A percentile compares a stretch with the other conserved stretches of the same genome.
phyloP scores from a whole-genome alignment of 2,888 invertebrate species.

The Melipona beecheii region DNA sequence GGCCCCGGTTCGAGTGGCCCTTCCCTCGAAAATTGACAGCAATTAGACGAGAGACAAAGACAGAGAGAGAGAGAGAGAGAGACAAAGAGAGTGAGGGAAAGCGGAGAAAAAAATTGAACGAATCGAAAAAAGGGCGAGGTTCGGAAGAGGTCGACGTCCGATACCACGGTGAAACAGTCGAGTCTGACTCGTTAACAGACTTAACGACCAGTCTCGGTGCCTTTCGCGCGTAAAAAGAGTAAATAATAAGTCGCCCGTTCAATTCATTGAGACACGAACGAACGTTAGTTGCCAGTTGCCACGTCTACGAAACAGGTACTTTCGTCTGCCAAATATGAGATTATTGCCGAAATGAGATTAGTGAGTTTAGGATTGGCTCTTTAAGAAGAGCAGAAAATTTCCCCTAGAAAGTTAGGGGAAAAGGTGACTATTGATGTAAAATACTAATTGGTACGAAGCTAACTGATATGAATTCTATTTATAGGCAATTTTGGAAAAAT shows the following conservation, averaged over 20 bases:
- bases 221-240: constrained; percentile 12
- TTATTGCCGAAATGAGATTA: neutral
- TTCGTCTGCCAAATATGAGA: neutral
- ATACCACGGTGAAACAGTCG: constrained; percentile 31
- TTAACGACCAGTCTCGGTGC: constrained; percentile 24
- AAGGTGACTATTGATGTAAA: neutral
- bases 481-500: neutral
- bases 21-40: constrained; percentile 52
- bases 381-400: neutral
- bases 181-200: constrained; percentile 34
- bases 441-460: neutral
- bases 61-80: neutral
- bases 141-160: constrained; percentile 47
- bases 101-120: constrained; percentile 25
- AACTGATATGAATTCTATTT: neutral
- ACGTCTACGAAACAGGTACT: neutral
- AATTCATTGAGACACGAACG: constrained; percentile 13
- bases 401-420: neutral
- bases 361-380: no score
- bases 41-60: constrained; percentile 52
- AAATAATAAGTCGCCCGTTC: constrained; percentile 29
- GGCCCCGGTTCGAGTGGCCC: constrained; percentile 40
- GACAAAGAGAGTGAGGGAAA: neutral
- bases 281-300: neutral
- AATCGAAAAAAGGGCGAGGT: constrained; percentile 3